Evolutionary conservation across 2,113 vertebrate species (phyloP), one percentile per base, ranked within the genome.

Genomic region (Mustela lutreola): DNA sequence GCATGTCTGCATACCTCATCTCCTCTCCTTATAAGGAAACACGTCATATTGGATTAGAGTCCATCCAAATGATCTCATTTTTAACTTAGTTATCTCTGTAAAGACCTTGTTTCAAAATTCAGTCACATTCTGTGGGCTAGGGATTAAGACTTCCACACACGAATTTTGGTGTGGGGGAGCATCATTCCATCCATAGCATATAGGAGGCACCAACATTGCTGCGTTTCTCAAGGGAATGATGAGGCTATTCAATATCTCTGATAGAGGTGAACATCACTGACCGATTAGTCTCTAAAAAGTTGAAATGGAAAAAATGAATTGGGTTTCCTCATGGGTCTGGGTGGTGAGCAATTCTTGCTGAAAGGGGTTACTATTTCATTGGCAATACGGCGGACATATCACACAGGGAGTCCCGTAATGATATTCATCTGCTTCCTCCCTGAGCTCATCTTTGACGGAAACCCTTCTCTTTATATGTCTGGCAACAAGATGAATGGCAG

Each of bases 401-500:
- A 78, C 56, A 31, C 3, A 36, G 26, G 60, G 11, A 11, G 4
- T 19, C 67, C 33, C 28, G 3, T 9, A 58, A 58, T 7, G 31
- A n/a, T 28, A 83, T 26, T 33, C 45, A 78, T 56, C 58, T 39
- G 5, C 76, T 71, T 83, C 88, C 83, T 83, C 70, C 36, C 15
- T 4, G 22, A 92, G 70, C 39, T 82, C 56, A 56, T 56, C 80
- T 76, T 95, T n/a, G 24, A 3, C 31, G n/a, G 63, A 73, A 70
- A 75, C 92, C 48, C 36, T 92, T 65, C 71, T 73, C 83, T 92
- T 80, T n/a, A 1, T 9, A 21, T 2, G 11, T 84, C 67, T 90
- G 50, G 58, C 78, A 80, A 39, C 8, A 65, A 89, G 96, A 92
- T 28, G 33, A 82, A 97, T 19, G 26, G 24, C 11, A 65, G 58